phyloP scores from a whole-genome alignment of 2,113 vertebrate species.

The Lophochroa leadbeateri region DNA sequence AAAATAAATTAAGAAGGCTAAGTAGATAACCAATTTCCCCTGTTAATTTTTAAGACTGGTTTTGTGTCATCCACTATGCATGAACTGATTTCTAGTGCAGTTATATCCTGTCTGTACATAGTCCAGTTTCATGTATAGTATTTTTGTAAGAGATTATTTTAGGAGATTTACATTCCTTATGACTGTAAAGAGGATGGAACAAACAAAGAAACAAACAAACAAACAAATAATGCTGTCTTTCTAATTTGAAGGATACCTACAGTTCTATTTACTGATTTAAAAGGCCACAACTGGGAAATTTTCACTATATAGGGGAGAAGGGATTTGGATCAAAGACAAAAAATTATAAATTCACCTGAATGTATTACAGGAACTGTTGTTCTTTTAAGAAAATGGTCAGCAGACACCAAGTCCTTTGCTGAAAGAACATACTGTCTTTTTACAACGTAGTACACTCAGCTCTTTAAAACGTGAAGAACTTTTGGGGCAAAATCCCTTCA shows the following conservation, averaged over 20 bases:
- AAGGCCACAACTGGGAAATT: background rate
- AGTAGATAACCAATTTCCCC: background rate
- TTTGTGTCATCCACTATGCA: background rate
- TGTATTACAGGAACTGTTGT: background rate
- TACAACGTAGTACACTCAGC: background rate
- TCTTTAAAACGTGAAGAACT: background rate
- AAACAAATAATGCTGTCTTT: background rate
- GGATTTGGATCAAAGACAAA: background rate
- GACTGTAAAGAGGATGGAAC: background rate
- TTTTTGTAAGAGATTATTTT: background rate
- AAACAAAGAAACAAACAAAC: background rate
- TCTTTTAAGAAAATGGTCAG: background rate
- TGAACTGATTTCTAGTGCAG: background rate
- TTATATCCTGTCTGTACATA: background rate
- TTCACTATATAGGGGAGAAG: background rate
- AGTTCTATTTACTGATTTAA: background rate
- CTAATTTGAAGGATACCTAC: background rate
- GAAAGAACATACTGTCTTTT: background rate
- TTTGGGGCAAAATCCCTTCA: background rate
- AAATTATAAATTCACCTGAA: background rate
- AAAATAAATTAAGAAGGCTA: background rate
- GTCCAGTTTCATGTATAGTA: background rate
- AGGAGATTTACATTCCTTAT: background rate
- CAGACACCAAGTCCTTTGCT: background rate
- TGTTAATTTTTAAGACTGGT: constrained; percentile 10